Base-by-base conservation (phyloP, 2,888 invertebrate species). In the Caenorhabditis plicata region DNA sequence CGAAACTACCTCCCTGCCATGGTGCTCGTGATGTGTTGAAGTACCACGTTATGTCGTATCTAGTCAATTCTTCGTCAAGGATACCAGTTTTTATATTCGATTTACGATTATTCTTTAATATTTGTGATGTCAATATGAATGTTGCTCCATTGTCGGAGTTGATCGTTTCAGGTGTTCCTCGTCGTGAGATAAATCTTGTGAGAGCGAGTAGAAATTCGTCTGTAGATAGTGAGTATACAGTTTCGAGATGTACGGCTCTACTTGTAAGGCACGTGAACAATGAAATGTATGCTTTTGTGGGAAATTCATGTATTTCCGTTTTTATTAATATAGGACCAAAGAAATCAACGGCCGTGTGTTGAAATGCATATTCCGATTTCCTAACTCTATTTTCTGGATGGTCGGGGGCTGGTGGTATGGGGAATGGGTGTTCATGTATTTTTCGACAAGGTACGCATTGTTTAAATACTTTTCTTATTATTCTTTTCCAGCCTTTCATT, bases 191-290 rank as follows among this genome's bases (percentile, higher is more conserved):
- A 20, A 52, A 52, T 32, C 52, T 15, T 11, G 27, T 15, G n/a
- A 52, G 15, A 1, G 52, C 45, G 7, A 45, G 11, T 4, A 52
- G 11, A n/a, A 45, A 52, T 35, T 45, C 40, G 4, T 52, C 52
- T 2, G 46, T 46, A 22, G 23, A 23, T 7, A 46, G n/a, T 5
- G 25, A 35, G 5, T 29, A 4, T 3, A 26, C 33, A 22, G n/a
- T 13, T 42, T 53, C 53, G 17, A 45, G 26, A 27, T 46, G 52
- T n/a, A 52, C 15, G 9, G 35, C 11, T 46, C 52, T 29, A 4
- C 45, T 27, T 33, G 40, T 17, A 0, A 42, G n/a, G 31, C 52
- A 52, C 11, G 52, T 52, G 26, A 52, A 45, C 11, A 52, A n/a
- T 19, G 40, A 39, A 1, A 52, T 19, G 11, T 41, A 39, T 5